These are phyloP conservation scores for Drosophila parabipectinata DNA, from an alignment of 1,140 invertebrate species.

Conservation along the genomic window DNA sequence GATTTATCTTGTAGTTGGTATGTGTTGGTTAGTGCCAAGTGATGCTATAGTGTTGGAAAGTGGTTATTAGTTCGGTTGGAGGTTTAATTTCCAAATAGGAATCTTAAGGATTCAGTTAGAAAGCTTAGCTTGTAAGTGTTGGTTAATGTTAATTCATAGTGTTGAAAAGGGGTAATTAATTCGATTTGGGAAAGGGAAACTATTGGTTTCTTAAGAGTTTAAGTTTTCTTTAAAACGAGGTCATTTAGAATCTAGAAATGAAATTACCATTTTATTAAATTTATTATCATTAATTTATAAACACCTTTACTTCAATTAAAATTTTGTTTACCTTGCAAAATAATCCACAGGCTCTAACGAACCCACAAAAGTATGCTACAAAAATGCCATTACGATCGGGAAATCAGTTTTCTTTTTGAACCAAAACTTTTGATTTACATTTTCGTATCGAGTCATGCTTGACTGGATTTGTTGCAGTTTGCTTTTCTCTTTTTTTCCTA, in stretches of 20 bases:
- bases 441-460: slow-evolving; percentile 21
- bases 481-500: background rate
- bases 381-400: slow-evolving; percentile 7
- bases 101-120: background rate
- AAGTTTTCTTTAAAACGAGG: no score
- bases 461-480: slow-evolving; percentile 23
- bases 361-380: slow-evolving; percentile 19
- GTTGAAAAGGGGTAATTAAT: no score
- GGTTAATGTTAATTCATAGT: background rate
- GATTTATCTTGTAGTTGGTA: background rate
- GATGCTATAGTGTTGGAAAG: background rate
- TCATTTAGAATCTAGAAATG: no score
- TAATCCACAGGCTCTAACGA: background rate
- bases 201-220: no score
- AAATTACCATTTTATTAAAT: no score
- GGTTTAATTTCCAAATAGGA: background rate
- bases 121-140: background rate
- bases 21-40: background rate
- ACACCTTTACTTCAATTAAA: no score
- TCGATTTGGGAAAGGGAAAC: no score
- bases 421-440: slow-evolving; percentile 11
- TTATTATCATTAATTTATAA: no score
- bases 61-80: background rate
- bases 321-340: no score
- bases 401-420: background rate